Conservation (phyloP, 1,140 invertebrate genomes). For the Bathynomus jamesi region DNA sequence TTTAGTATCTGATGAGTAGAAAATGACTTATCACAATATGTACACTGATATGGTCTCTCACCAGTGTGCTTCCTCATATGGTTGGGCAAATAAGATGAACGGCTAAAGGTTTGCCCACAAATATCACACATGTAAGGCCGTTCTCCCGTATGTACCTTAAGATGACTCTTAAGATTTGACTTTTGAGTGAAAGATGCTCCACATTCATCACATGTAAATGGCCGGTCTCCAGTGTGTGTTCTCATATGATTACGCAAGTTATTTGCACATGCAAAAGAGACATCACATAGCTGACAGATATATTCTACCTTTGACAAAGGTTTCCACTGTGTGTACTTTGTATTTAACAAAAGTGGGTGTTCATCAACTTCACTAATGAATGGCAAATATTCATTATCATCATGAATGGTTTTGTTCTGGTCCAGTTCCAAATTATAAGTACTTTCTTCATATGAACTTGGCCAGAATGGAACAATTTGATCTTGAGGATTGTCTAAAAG, state of each 20-base stretch:
- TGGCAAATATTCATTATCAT: no score
- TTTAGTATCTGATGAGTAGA: background rate
- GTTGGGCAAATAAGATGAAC: slow-evolving; percentile 55
- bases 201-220: slow-evolving; percentile 48
- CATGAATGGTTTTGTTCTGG: no score
- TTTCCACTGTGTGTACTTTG: no score
- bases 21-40: slow-evolving; percentile 10
- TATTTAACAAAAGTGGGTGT: no score
- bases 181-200: slow-evolving; percentile 46
- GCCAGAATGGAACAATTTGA: no score
- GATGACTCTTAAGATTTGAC: slow-evolving; percentile 44
- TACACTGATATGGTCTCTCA: slow-evolving; percentile 11
- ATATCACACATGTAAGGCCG: slow-evolving; percentile 48
- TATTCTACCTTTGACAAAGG: slow-evolving; percentile 18
- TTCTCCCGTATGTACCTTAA: slow-evolving; percentile 52
- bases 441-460: no score
- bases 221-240: slow-evolving; percentile 45
- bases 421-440: no score
- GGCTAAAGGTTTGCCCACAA: slow-evolving; percentile 51
- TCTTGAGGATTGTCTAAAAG: no score
- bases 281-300: background rate
- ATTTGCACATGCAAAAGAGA: background rate
- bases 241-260: slow-evolving; percentile 33
- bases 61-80: slow-evolving; percentile 52
- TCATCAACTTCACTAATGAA: no score